These are phyloP conservation scores for Caenorhabditis sulstoni DNA, from an alignment of 2,888 invertebrate species.

Conservation along the genomic window DNA sequence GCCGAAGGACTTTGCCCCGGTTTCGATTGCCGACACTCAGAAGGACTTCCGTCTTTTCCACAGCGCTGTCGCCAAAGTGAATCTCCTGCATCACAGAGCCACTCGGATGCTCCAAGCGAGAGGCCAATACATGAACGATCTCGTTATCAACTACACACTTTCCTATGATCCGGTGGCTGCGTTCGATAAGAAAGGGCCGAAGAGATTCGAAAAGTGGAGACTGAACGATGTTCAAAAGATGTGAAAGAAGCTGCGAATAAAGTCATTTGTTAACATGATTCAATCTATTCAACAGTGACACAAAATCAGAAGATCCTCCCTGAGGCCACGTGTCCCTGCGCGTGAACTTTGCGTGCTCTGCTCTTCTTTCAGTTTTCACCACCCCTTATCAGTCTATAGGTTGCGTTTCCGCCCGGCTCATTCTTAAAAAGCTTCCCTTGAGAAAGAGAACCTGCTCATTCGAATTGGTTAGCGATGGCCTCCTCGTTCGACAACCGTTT, in stretches of 20 bases:
- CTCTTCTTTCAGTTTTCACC: not conserved
- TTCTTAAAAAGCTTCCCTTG: not conserved
- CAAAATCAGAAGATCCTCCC: no score
- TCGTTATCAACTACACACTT: slow-evolving; percentile 42
- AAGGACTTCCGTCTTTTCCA: slow-evolving; percentile 55
- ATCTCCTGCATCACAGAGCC: slow-evolving; percentile 53
- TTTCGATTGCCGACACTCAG: slow-evolving; percentile 52
- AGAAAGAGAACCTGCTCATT: slow-evolving; percentile 28
- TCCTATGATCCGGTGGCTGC: slow-evolving; percentile 45
- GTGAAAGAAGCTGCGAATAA: not conserved
- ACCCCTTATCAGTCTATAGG: not conserved
- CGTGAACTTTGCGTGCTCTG: slow-evolving; percentile 1
- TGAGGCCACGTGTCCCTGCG: no score
- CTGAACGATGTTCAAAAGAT: slow-evolving; percentile 37
- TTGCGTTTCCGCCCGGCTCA: not conserved
- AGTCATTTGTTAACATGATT: slow-evolving; percentile 1
- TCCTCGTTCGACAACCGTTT: slow-evolving; percentile 44
- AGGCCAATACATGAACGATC: slow-evolving; percentile 42
- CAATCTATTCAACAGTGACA: no score
- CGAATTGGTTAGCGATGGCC: slow-evolving; percentile 46
- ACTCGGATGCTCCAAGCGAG: slow-evolving; percentile 37
- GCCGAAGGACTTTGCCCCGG: slow-evolving; percentile 51
- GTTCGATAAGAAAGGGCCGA: slow-evolving; percentile 32
- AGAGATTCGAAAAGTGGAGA: slow-evolving; percentile 47
- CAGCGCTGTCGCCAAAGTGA: slow-evolving; percentile 48